These are phyloP conservation scores for Tetragnatha versicolor DNA, from an alignment of 1,140 invertebrate species.

Conservation along the genomic window DNA sequence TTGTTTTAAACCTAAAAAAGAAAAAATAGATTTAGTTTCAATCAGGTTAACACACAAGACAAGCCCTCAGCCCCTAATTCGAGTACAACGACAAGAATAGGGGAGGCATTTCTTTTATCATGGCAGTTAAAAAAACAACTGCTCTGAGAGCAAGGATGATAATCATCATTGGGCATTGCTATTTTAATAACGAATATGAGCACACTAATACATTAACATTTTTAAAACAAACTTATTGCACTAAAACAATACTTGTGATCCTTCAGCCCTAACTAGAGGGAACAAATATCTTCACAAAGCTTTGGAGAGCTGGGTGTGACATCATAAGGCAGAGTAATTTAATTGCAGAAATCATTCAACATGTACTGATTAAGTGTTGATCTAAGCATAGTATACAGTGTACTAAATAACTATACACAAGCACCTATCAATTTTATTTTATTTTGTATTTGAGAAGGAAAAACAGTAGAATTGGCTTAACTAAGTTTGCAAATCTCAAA, in stretches of 20 bases:
- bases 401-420: too few relatives aligned
- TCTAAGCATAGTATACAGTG: too few relatives aligned
- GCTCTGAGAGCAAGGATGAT: conserved; percentile 44
- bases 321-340: conserved; percentile 22
- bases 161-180: conserved; percentile 20
- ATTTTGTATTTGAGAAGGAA: too few relatives aligned
- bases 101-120: conserved; percentile 30
- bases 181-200: background rate
- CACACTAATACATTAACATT: too few relatives aligned
- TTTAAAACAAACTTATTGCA: too few relatives aligned
- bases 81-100: conserved; percentile 11
- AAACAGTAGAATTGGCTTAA: too few relatives aligned
- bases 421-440: too few relatives aligned
- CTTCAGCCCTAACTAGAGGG: background rate
- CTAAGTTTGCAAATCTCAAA: too few relatives aligned
- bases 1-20: background rate
- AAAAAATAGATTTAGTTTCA: background rate
- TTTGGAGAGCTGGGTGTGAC: conserved; percentile 28
- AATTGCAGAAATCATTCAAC: too few relatives aligned
- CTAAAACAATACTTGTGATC: too few relatives aligned
- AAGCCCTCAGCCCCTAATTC: conserved; percentile 27
- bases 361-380: too few relatives aligned
- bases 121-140: background rate
- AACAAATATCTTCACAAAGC: conserved; percentile 1
- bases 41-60: background rate